A percentile compares a stretch with the other conserved stretches of the same genome.
Conservation (phyloP, 2,797 vertebrate species). For the Astyanax mexicanus region DNA sequence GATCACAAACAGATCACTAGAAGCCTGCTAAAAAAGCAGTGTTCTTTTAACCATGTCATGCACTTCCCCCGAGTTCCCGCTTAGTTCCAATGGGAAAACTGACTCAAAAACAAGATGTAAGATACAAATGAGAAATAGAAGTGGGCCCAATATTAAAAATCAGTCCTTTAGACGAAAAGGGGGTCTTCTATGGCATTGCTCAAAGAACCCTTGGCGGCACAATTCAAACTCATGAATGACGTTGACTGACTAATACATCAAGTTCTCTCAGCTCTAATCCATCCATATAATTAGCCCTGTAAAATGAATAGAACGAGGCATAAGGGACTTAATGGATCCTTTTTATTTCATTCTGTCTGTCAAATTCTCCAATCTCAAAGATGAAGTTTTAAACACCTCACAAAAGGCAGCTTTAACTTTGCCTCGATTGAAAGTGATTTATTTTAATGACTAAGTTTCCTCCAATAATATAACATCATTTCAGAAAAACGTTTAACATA, state of each 20-base stretch:
- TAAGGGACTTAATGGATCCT: background rate
- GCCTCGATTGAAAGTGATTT: background rate
- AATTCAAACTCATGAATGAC: conserved; percentile 8
- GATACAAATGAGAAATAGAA: no score
- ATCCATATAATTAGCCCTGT: conserved; percentile 10
- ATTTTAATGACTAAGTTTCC: conserved; percentile 19
- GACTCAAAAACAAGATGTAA: no score
- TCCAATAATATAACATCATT: conserved; percentile 14
- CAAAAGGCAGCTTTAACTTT: background rate
- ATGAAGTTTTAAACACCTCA: conserved; percentile 7
- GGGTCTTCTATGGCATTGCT: no score
- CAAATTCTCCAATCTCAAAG: conserved; percentile 13
- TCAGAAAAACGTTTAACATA: background rate
- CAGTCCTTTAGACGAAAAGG: no score
- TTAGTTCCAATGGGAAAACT: no score
- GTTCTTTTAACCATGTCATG: no score
- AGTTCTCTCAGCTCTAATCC: background rate
- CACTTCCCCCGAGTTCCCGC: no score
- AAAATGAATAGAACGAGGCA: background rate
- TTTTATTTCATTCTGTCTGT: background rate
- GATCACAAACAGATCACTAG: no score
- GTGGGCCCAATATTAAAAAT: no score
- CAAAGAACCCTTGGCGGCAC: no score
- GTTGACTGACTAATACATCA: background rate
- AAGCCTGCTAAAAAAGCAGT: no score